phyloP scores from a whole-genome alignment of 1,140 invertebrate species.

The Nasonia longicornis region DNA sequence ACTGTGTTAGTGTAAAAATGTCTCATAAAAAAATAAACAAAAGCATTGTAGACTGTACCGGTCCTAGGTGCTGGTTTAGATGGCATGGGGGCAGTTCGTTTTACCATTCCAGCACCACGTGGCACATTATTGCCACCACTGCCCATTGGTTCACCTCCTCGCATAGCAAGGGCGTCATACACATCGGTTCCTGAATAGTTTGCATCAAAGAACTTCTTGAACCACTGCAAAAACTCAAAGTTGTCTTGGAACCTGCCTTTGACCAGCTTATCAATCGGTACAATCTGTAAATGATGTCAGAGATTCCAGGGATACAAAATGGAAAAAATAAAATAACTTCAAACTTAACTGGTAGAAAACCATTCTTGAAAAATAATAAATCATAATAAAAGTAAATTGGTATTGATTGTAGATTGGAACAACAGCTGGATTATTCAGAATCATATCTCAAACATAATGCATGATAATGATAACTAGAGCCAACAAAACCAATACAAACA shows the following conservation, averaged over 20 bases:
- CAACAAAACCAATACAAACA: neutral
- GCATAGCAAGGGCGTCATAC: slow-evolving; percentile 88
- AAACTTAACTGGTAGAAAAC: slow-evolving; percentile 44
- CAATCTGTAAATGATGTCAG: slow-evolving; percentile 78
- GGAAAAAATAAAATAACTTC: slow-evolving; percentile 66
- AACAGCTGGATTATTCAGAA: neutral
- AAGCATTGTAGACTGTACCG: slow-evolving; percentile 61
- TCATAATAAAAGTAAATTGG: slow-evolving; percentile 41
- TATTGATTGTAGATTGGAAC: neutral
- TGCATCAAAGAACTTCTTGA: slow-evolving; percentile 99
- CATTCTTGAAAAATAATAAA: slow-evolving; percentile 35
- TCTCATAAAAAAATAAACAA: slow-evolving; percentile 29
- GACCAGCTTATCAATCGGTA: slow-evolving; percentile 89
- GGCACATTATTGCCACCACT: slow-evolving; percentile 73
- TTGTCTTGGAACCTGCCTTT: slow-evolving; percentile 98
- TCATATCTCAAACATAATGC: too few species aligned
- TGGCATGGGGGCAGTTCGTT: slow-evolving; percentile 60
- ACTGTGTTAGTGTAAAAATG: slow-evolving; percentile 22
- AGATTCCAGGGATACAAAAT: slow-evolving; percentile 57
- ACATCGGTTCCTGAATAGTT: slow-evolving; percentile 91
- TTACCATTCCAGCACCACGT: slow-evolving; percentile 67
- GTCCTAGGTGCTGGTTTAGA: slow-evolving; percentile 62
- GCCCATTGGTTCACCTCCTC: slow-evolving; percentile 87
- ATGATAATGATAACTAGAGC: neutral
- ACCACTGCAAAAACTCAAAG: slow-evolving; percentile 99